Evolutionary conservation across 2,113 vertebrate genomes (phyloP).

Genomic region (Muntiacus muntjak): DNA sequence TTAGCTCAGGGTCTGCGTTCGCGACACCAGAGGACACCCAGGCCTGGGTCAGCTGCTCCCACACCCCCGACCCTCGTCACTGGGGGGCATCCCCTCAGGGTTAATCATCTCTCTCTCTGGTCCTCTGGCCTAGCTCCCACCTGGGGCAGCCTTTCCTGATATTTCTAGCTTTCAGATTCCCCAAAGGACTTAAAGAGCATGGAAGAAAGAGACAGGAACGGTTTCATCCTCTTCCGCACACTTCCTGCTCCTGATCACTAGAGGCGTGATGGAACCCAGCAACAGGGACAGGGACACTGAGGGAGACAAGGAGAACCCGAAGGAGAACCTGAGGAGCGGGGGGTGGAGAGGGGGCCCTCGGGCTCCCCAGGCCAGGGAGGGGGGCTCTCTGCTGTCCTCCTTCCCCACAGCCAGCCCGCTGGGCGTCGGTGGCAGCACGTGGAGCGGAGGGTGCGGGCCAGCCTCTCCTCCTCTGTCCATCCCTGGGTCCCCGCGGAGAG

Average conservation of each 20-base stretch:
- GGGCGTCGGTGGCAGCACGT: fast-evolving
- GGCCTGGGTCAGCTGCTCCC: neutral
- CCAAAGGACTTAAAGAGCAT: neutral
- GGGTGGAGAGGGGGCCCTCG: fast-evolving
- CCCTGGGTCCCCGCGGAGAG: neutral
- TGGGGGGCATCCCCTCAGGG: fast-evolving
- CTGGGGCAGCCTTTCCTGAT: neutral
- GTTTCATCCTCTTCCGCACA: neutral
- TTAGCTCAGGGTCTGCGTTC: neutral
- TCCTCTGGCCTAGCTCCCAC: neutral
- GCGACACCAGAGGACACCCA: neutral
- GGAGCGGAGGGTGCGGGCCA: fast-evolving
- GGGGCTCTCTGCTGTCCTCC: neutral
- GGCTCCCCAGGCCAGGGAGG: neutral
- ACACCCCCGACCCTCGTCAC: neutral
- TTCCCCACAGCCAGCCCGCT: fast-evolving
- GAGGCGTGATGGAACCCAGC: neutral
- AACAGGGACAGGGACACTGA: neutral
- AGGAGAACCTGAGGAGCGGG: too few species aligned
- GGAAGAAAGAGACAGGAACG: neutral
- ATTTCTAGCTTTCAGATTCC: neutral
- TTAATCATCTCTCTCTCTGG: neutral
- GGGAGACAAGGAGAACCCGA: neutral
- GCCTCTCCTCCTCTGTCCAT: neutral
- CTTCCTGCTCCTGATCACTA: neutral